These are phyloP conservation scores for Lemur catta DNA, from an alignment of 2,797 vertebrate species.

Conservation along the genomic window DNA sequence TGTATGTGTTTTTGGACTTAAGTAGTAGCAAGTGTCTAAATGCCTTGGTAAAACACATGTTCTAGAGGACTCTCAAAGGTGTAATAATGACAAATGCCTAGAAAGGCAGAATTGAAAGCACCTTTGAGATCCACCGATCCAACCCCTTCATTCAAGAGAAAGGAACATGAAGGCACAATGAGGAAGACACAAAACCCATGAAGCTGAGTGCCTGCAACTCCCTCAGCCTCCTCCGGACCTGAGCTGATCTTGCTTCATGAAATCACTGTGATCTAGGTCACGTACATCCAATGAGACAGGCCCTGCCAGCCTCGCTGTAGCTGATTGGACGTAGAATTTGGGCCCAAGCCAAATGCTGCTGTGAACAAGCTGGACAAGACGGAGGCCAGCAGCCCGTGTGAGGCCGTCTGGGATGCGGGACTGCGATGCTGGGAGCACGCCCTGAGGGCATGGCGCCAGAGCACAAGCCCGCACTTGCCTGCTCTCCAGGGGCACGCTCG, in stretches of 20 bases:
- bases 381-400: background rate
- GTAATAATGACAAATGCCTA: background rate
- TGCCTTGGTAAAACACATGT: background rate
- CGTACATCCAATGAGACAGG: background rate
- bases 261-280: constrained; percentile 39
- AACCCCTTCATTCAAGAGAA: background rate
- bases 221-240: background rate
- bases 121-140: background rate
- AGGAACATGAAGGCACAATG: background rate
- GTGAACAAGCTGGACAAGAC: background rate
- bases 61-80: background rate
- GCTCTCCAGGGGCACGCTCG: background rate
- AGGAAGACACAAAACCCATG: background rate
- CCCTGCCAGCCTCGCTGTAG: background rate
- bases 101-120: constrained; percentile 4
- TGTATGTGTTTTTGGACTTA: background rate
- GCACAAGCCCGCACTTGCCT: background rate
- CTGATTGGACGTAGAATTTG: background rate
- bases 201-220: background rate
- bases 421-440: background rate
- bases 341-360: background rate
- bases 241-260: background rate
- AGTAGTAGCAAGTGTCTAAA: constrained; percentile 13
- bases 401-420: background rate
- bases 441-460: background rate